Conservation (phyloP, 2,888 invertebrate species). For the Epinotia ramella region DNA sequence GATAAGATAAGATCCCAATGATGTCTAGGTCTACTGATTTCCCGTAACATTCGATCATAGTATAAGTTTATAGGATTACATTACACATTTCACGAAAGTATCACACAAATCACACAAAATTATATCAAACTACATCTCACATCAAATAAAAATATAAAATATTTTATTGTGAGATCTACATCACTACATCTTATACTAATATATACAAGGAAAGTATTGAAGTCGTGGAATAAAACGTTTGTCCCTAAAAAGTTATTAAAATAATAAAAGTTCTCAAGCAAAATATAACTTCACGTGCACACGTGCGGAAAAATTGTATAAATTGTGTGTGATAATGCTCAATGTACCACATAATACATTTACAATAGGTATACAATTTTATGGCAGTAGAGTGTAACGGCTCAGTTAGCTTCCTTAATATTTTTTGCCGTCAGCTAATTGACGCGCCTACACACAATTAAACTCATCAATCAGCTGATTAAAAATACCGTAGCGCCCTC, state of each 20-base stretch:
- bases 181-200: too few relatives aligned
- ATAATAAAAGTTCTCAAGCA: too few relatives aligned
- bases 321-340: background rate
- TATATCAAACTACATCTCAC: background rate
- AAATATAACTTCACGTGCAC: too few relatives aligned
- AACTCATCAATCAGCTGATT: background rate
- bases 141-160: too few relatives aligned
- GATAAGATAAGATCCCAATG: constrained; percentile 32
- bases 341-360: background rate
- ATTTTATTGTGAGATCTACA: too few relatives aligned
- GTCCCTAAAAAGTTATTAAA: too few relatives aligned
- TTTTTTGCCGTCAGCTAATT: constrained; percentile 3
- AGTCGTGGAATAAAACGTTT: too few relatives aligned
- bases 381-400: background rate
- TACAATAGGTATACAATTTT: background rate
- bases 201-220: too few relatives aligned
- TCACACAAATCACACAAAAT: background rate
- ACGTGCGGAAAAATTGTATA: background rate
- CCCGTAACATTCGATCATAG: background rate
- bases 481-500: too few relatives aligned
- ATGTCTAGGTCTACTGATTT: background rate
- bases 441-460: background rate
- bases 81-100: too few relatives aligned
- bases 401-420: constrained; percentile 12
- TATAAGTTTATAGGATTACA: background rate